Percentiles rank a stretch among this genome's conserved stretches.
These are phyloP conservation scores for Mionectes macconnelli DNA, from an alignment of 2,113 vertebrate genomes.

Conservation along the genomic window DNA sequence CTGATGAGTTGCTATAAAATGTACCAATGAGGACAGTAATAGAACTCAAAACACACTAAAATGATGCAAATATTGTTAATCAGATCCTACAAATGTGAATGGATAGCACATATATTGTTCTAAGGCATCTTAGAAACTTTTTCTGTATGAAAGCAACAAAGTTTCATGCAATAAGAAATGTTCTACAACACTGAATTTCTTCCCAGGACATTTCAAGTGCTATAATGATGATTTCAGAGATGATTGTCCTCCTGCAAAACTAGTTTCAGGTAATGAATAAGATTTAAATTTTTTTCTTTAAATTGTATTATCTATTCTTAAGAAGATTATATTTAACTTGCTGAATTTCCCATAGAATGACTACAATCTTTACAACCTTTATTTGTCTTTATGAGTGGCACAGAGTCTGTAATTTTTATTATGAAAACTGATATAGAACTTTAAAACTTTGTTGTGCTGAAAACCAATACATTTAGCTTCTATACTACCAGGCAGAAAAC, in stretches of 20 bases:
- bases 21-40: background rate
- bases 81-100: background rate
- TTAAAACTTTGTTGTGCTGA: background rate
- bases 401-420: slow-evolving; percentile 6
- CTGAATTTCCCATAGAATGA: background rate
- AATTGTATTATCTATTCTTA: background rate
- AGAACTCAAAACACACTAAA: background rate
- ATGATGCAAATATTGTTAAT: background rate
- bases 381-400: slow-evolving; percentile 22
- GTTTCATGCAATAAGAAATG: background rate
- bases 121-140: background rate
- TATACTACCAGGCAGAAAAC: background rate
- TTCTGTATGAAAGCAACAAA: background rate
- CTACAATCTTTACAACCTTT: background rate
- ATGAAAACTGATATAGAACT: slow-evolving; percentile 17
- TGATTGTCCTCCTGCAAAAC: background rate
- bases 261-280: background rate
- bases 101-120: background rate
- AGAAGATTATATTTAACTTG: background rate
- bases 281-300: background rate
- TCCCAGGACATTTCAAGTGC: background rate
- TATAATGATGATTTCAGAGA: background rate
- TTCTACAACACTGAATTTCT: background rate
- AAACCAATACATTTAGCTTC: background rate
- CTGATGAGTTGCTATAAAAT: background rate